Evolutionary conservation across 2,797 vertebrate species (phyloP), one percentile per base, ranked within the genome.

Genomic region (Chromobotia macracanthus): DNA sequence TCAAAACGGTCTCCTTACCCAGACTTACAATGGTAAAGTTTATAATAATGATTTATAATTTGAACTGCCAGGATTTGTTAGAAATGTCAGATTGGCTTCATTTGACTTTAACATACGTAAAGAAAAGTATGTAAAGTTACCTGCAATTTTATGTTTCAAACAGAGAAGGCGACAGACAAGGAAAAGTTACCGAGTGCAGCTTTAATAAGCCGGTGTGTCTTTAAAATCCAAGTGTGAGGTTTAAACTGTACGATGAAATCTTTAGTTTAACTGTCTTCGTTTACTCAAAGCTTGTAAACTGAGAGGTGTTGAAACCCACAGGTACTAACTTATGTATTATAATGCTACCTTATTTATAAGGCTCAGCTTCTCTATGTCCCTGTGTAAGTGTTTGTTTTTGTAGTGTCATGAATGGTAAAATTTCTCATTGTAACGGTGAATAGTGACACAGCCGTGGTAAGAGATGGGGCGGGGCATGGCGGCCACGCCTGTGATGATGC

Each of bases 381-480:
- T 72, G 60, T 31, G 31, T 18, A 61, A 53, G 64, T 51, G 58
- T 69, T 46, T 60, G 72, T 58, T 46, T 51, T 19, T 10, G 64
- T 11, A 65, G 18, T 51, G 81, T 92, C 89, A 94, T 51, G 76
- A 77, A 85, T 72, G 92, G 81, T 94, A 95, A 91, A 94, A 94
- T 87, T 97, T 98, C 85, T 99, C 97, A 63, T 96, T 98, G 88
- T 96, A 98, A 89, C 98, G 95, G 86, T 99, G 97, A 84, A 99
- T 97, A 76, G 98, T 99, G 80, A 99, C 98, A 67, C 98, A 99
- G 89, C 98, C 98, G 0, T 99, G 98, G 83, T 99, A 99, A 0
- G 96, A 98, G 89, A 99, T 97, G 51, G 97, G 96, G 77, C 98
- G 93, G 2, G 96, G 97, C 98, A 99, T 99, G 64, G 96, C 95